phyloP scores from a whole-genome alignment of 2,888 invertebrate genomes.

The Micoletzkya japonica region DNA sequence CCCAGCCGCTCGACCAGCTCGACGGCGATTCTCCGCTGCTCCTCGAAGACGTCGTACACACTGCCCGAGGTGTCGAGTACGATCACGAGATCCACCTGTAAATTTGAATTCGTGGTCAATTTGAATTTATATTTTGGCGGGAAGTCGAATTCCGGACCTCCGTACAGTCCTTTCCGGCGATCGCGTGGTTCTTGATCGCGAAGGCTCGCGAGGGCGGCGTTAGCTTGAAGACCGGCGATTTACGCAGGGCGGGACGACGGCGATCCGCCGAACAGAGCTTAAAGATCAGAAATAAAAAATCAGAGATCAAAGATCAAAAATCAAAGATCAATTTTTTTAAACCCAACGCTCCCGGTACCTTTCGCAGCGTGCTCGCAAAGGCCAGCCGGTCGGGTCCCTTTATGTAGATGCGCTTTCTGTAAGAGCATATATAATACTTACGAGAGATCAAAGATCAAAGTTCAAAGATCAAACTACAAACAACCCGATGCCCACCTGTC shows the following conservation, averaged over 20 bases:
- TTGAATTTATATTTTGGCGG: no score
- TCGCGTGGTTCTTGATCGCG: slow-evolving; percentile 6
- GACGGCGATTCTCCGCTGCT: slow-evolving; percentile 42
- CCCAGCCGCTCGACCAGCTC: slow-evolving; percentile 38
- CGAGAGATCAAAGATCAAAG: not conserved
- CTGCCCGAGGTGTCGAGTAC: slow-evolving; percentile 54
- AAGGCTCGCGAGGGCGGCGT: not conserved
- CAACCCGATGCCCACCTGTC: not conserved
- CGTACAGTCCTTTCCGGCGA: not conserved
- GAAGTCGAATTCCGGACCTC: no score
- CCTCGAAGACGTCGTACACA: slow-evolving; percentile 41
- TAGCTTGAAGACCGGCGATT: not conserved
- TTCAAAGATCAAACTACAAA: not conserved
- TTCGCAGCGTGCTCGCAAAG: slow-evolving; percentile 6
- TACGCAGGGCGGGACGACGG: slow-evolving; percentile 6
- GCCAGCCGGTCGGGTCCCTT: slow-evolving; percentile 18
- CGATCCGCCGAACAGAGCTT: slow-evolving; percentile 8
- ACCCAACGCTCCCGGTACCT: not conserved
- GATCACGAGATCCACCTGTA: slow-evolving; percentile 47
- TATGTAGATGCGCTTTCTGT: slow-evolving; percentile 13
- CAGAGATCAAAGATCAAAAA: not conserved
- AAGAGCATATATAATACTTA: not conserved
- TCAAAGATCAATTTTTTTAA: no score
- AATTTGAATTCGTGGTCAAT: no score
- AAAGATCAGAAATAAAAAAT: not conserved